A percentile compares a stretch with the other conserved stretches of the same genome.
phyloP scores from a whole-genome alignment of 2,113 vertebrate genomes.

The Psammodynastes pulverulentus region DNA sequence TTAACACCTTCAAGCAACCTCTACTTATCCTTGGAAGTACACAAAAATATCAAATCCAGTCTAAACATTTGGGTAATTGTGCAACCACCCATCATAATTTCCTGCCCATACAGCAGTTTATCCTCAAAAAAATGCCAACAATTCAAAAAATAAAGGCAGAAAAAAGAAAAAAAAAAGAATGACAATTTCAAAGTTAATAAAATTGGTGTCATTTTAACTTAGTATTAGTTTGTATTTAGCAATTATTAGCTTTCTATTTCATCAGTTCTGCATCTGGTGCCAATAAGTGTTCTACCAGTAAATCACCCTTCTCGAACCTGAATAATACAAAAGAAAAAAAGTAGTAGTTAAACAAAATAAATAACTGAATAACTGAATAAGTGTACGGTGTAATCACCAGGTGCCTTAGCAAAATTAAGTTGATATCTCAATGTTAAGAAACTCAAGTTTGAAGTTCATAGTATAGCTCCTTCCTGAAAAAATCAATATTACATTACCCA shows the following conservation, averaged over 20 bases:
- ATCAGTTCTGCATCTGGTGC: not conserved
- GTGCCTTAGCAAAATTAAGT: not conserved
- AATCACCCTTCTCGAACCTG: not conserved
- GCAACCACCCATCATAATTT: not conserved
- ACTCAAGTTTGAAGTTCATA: constrained; percentile 21
- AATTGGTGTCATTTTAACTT: not conserved
- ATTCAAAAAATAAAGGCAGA: too few species aligned
- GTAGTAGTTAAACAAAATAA: not conserved
- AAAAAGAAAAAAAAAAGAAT: not conserved
- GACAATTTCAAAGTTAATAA: not conserved
- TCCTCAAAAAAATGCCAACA: not conserved
- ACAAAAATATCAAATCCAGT: not conserved
- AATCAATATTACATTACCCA: constrained; percentile 35
- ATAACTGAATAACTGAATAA: constrained; percentile 2
- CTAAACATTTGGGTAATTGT: not conserved
- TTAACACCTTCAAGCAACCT: not conserved
- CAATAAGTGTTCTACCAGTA: not conserved
- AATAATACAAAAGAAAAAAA: not conserved
- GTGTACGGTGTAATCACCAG: not conserved
- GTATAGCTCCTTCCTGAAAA: constrained; percentile 2
- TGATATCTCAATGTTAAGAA: constrained; percentile 25
- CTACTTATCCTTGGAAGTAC: not conserved
- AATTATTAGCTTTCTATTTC: not conserved
- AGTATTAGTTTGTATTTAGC: not conserved
- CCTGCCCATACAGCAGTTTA: not conserved